Conservation (phyloP, 2,797 vertebrate genomes). For the Gephyroberyx darwinii region DNA sequence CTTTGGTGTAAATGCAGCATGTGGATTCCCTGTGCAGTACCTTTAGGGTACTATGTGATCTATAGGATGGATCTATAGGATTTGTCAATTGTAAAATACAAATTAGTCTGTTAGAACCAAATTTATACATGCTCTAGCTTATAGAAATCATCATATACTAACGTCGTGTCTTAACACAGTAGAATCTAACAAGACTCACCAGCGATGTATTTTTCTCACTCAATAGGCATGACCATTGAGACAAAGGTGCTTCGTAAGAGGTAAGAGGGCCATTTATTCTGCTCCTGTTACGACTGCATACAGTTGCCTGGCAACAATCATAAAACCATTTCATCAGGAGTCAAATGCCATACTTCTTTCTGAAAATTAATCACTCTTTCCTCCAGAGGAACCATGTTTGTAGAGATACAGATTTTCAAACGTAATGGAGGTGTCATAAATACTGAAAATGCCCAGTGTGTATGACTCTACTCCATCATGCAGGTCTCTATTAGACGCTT, state of each 20-base stretch:
- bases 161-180: slow-evolving; percentile 13
- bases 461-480: slow-evolving; percentile 68
- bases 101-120: not conserved
- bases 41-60: slow-evolving; percentile 14
- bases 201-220: slow-evolving; percentile 30
- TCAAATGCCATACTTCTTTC: slow-evolving; percentile 42
- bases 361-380: slow-evolving; percentile 46
- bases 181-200: slow-evolving; percentile 1
- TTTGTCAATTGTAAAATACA: slow-evolving; percentile 5
- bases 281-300: slow-evolving; percentile 47
- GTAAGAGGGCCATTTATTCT: slow-evolving; percentile 40
- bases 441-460: slow-evolving; percentile 61
- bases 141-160: not conserved
- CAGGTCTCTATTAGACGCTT: slow-evolving; percentile 21
- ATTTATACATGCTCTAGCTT: not conserved
- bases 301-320: slow-evolving; percentile 74
- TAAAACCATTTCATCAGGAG: slow-evolving; percentile 49
- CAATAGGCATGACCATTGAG: slow-evolving; percentile 29
- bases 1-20: slow-evolving; percentile 43
- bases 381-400: slow-evolving; percentile 37
- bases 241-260: slow-evolving; percentile 33
- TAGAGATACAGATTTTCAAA: slow-evolving; percentile 27
- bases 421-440: slow-evolving; percentile 26
- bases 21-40: slow-evolving; percentile 23
- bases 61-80: not conserved